phyloP scores from a whole-genome alignment of 2,888 invertebrate genomes.

The Dascillus cervinus region DNA sequence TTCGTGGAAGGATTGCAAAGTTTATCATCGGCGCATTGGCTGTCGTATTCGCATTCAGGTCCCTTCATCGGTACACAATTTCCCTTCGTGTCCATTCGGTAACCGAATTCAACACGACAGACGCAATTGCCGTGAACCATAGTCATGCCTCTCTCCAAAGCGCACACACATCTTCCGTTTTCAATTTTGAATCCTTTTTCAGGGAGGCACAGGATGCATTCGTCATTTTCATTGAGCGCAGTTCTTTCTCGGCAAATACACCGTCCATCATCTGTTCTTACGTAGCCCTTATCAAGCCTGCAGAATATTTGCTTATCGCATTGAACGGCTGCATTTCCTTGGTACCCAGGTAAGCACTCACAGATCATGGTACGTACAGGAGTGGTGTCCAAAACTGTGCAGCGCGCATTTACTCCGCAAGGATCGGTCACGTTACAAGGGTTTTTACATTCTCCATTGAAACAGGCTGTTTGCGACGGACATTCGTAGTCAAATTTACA shows the following conservation, averaged over 20 bases:
- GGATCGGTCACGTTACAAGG: constrained; percentile 73
- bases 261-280: constrained; percentile 55
- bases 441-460: constrained; percentile 73
- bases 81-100: constrained; percentile 52
- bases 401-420: constrained; percentile 73
- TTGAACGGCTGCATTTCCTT: constrained; percentile 77
- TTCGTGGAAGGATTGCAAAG: constrained; percentile 64
- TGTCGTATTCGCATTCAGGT: constrained; percentile 60
- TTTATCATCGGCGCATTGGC: constrained; percentile 68
- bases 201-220: constrained; percentile 65
- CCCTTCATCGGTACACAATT: constrained; percentile 50
- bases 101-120: constrained; percentile 63
- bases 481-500: constrained; percentile 78
- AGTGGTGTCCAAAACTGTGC: constrained; percentile 70
- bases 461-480: constrained; percentile 74
- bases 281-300: constrained; percentile 59
- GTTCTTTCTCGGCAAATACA: constrained; percentile 72
- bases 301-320: constrained; percentile 62
- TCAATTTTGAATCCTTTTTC: constrained; percentile 67
- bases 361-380: constrained; percentile 86
- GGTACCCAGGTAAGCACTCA: constrained; percentile 76
- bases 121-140: constrained; percentile 70
- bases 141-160: constrained; percentile 67
- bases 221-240: constrained; percentile 67
- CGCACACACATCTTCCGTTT: constrained; percentile 75